These are phyloP conservation scores for Neosilurus hyrtlii DNA, from an alignment of 2,797 vertebrate species.

Conservation along the genomic window DNA sequence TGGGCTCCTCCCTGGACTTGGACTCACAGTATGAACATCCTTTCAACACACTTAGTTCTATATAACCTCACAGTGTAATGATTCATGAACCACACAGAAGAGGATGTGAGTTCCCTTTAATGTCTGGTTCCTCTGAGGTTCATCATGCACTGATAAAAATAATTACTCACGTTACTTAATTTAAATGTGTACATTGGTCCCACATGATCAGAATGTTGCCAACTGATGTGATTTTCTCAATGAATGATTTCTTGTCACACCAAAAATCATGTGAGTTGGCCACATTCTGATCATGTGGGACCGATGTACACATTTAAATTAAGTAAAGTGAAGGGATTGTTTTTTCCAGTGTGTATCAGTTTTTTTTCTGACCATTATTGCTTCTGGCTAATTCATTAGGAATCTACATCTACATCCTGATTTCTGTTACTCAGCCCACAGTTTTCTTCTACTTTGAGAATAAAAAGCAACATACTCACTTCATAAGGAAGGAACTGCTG, in stretches of 20 bases:
- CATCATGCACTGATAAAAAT: background rate
- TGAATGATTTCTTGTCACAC: no score
- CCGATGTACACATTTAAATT: no score
- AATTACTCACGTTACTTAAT: no score
- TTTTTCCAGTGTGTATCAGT: background rate
- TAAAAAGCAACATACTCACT: background rate
- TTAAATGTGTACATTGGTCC: no score
- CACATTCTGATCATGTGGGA: no score
- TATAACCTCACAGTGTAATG: background rate
- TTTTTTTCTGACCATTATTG: background rate
- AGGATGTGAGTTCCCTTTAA: background rate
- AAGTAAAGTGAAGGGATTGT: no score
- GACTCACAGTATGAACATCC: background rate
- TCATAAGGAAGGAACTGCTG: background rate
- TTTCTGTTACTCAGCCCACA: background rate
- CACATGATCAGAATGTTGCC: no score
- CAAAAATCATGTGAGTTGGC: no score
- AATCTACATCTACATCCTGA: background rate
- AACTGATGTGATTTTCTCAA: no score
- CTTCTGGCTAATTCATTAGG: background rate
- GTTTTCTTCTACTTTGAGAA: background rate
- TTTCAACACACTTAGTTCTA: background rate
- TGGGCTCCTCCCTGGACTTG: background rate
- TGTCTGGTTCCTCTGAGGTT: slow-evolving; percentile 5
- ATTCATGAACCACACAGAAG: background rate